These are phyloP conservation scores for Cetonia aurata DNA, from an alignment of 2,888 invertebrate genomes.

Conservation along the genomic window DNA sequence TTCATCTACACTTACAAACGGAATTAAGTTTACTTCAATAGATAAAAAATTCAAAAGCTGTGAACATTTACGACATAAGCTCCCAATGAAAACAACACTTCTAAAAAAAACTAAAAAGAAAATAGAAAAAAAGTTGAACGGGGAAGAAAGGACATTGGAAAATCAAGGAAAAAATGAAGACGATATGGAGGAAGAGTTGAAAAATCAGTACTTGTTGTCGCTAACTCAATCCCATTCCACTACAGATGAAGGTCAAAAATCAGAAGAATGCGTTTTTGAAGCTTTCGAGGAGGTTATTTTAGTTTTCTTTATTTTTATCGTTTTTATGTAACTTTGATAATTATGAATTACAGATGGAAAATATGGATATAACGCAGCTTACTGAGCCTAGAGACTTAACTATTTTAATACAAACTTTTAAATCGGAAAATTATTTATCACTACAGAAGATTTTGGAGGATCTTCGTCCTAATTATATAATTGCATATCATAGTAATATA, in stretches of 20 bases:
- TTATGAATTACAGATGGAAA: slow-evolving; percentile 71
- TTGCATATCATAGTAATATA: slow-evolving; percentile 92
- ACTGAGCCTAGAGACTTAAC: slow-evolving; percentile 69
- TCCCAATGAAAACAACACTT: slow-evolving; percentile 41
- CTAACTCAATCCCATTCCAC: slow-evolving; percentile 70
- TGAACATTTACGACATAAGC: slow-evolving; percentile 58
- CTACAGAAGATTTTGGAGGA: slow-evolving; percentile 78
- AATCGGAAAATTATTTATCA: slow-evolving; percentile 79
- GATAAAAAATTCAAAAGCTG: slow-evolving; percentile 67
- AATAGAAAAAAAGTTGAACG: background rate
- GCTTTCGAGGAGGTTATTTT: slow-evolving; percentile 73
- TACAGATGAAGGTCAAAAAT: slow-evolving; percentile 43
- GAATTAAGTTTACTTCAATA: slow-evolving; percentile 71
- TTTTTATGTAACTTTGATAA: background rate
- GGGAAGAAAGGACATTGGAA: slow-evolving; percentile 51
- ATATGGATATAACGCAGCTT: slow-evolving; percentile 76
- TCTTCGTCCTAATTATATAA: slow-evolving; percentile 82
- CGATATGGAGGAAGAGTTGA: slow-evolving; percentile 68
- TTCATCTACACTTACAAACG: slow-evolving; percentile 72
- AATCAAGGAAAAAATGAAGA: slow-evolving; percentile 56
- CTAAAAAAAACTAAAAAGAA: slow-evolving; percentile 31
- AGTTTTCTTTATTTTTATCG: slow-evolving; percentile 2
- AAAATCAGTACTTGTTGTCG: slow-evolving; percentile 78
- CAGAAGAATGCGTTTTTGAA: slow-evolving; percentile 69
- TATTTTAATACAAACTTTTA: slow-evolving; percentile 83